Percentiles rank a stretch among this genome's conserved stretches.
phyloP scores from a whole-genome alignment of 2,113 vertebrate species.

The Nanorana parkeri region DNA sequence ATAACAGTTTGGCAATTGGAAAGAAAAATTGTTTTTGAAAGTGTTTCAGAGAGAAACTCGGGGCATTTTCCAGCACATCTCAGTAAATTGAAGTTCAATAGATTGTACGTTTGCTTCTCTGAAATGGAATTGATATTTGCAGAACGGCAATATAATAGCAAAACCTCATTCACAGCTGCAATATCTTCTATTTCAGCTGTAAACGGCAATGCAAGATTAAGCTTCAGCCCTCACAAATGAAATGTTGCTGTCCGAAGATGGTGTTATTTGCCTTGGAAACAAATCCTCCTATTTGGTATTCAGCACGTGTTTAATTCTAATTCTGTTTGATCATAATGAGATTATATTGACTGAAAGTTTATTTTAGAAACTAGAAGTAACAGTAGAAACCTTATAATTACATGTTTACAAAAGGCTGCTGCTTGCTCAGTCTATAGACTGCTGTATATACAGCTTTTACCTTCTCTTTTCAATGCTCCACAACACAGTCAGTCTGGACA shows the following conservation, averaged over 20 bases:
- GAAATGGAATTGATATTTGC: slow-evolving; percentile 62
- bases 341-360: neutral
- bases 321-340: slow-evolving; percentile 10
- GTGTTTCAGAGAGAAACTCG: slow-evolving; percentile 66
- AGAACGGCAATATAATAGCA: slow-evolving; percentile 53
- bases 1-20: slow-evolving; percentile 56
- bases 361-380: neutral
- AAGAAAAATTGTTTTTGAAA: slow-evolving; percentile 66
- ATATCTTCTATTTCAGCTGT: slow-evolving; percentile 23
- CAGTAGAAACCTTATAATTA: neutral
- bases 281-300: slow-evolving; percentile 12
- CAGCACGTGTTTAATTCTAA: slow-evolving; percentile 4
- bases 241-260: slow-evolving; percentile 8
- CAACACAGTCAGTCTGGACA: too few relatives aligned
- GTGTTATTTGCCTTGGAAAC: neutral
- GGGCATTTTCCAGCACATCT: slow-evolving; percentile 59
- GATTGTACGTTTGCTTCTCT: slow-evolving; percentile 62
- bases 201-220: slow-evolving; percentile 35
- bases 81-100: slow-evolving; percentile 67
- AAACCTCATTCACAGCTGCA: slow-evolving; percentile 20
- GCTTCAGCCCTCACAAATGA: slow-evolving; percentile 22
- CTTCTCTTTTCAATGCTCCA: too few relatives aligned
- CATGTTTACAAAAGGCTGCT: too few relatives aligned
- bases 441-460: too few relatives aligned
- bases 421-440: too few relatives aligned